phyloP scores from a whole-genome alignment of 2,888 invertebrate genomes.

The Epinotia brunnichana region DNA sequence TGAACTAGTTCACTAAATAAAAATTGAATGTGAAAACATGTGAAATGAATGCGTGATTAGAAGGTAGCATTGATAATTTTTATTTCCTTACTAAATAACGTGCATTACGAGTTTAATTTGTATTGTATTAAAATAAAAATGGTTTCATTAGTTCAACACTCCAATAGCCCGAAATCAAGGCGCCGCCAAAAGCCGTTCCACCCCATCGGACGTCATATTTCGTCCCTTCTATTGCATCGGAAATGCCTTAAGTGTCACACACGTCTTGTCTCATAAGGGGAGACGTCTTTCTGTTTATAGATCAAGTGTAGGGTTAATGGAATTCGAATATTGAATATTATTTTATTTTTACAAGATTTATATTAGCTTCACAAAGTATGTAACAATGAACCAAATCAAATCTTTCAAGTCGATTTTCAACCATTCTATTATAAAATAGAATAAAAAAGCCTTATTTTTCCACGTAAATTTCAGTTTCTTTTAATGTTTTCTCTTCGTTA shows the following conservation, averaged over 20 bases:
- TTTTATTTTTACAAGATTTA: background rate
- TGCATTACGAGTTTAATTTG: background rate
- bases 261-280: slow-evolving; percentile 42
- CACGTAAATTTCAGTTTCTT: no score
- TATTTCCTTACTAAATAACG: no score
- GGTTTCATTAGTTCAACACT: slow-evolving; percentile 11
- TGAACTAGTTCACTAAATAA: no score
- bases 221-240: slow-evolving; percentile 36
- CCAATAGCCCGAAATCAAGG: slow-evolving; percentile 31
- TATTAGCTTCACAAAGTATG: background rate
- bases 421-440: no score
- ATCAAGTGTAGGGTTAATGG: slow-evolving; percentile 32
- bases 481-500: no score
- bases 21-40: no score
- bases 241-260: slow-evolving; percentile 38
- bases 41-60: no score
- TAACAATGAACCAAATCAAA: no score
- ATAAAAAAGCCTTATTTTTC: no score
- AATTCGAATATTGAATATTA: slow-evolving; percentile 9
- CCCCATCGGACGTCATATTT: slow-evolving; percentile 38
- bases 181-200: slow-evolving; percentile 31
- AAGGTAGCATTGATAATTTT: no score
- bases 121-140: background rate
- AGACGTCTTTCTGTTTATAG: slow-evolving; percentile 19
- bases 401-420: no score